A percentile compares a stretch with the other conserved stretches of the same genome.
Evolutionary conservation across 2,797 vertebrate genomes (phyloP).

Genomic region (Liparis tanakae): DNA sequence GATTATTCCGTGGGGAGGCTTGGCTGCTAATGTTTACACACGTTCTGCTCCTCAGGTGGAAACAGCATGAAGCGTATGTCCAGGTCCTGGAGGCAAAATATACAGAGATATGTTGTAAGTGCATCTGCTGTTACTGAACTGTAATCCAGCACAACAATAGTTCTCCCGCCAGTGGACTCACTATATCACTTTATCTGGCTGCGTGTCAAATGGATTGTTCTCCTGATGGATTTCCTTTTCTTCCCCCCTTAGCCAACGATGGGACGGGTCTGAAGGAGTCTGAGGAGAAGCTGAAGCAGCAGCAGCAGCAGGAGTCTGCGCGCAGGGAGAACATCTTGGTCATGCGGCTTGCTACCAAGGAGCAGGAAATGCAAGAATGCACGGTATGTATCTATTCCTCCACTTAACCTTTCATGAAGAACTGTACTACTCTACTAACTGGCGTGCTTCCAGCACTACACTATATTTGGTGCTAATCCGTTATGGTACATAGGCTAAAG

Average conservation of each 20-base stretch:
- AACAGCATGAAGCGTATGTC: slow-evolving; percentile 96
- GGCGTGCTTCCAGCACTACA: neutral
- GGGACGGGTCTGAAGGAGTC: slow-evolving; percentile 97
- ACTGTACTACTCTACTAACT: neutral
- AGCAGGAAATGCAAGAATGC: slow-evolving; percentile 99
- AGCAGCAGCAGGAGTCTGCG: slow-evolving; percentile 98
- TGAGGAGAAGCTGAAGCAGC: slow-evolving; percentile 98
- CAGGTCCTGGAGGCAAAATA: slow-evolving; percentile 98
- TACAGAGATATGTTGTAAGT: slow-evolving; percentile 98
- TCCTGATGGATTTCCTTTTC: slow-evolving; percentile 36
- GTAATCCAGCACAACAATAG: neutral
- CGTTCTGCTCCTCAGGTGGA: slow-evolving; percentile 88
- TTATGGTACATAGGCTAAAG: slow-evolving; percentile 19
- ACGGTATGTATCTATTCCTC: slow-evolving; percentile 87
- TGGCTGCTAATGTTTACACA: slow-evolving; percentile 20
- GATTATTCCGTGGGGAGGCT: neutral
- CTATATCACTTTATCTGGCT: neutral
- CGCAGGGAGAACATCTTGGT: slow-evolving; percentile 99
- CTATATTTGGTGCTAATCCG: neutral
- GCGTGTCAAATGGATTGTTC: neutral
- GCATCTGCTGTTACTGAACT: slow-evolving; percentile 12
- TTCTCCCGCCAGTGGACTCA: neutral
- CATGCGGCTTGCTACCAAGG: slow-evolving; percentile 99
- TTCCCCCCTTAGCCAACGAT: slow-evolving; percentile 89
- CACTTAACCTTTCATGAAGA: neutral